Percentiles rank a stretch among this genome's conserved stretches.
These are phyloP conservation scores for Etheostoma spectabile DNA, from an alignment of 2,113 vertebrate species.

Conservation along the genomic window DNA sequence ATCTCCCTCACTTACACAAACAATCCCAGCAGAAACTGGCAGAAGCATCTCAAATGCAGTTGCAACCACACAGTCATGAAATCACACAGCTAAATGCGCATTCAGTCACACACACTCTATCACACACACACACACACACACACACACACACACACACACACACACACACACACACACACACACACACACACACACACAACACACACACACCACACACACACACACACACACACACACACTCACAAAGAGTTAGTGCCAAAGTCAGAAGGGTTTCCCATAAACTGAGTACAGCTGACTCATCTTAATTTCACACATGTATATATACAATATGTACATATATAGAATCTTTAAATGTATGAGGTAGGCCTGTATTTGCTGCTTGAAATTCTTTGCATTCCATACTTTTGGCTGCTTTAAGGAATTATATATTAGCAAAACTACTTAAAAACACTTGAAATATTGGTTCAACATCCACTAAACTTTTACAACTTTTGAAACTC, in stretches of 20 bases:
- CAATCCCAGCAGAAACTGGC: not conserved
- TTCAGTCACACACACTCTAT: not conserved
- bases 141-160: not conserved
- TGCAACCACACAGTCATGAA: conserved; percentile 10
- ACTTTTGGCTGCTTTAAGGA: not conserved
- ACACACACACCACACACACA: no score
- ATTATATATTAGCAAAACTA: no score
- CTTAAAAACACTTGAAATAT: no score
- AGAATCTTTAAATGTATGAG: not conserved
- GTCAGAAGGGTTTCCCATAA: conserved; percentile 43
- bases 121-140: not conserved
- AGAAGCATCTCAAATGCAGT: not conserved
- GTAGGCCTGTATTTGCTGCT: not conserved
- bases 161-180: not conserved
- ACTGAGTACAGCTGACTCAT: conserved; percentile 42
- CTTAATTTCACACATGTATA: not conserved
- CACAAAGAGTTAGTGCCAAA: not conserved
- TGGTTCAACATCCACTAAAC: no score
- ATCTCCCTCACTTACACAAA: not conserved
- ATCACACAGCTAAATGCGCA: conserved; percentile 4
- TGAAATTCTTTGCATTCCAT: not conserved
- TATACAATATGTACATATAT: not conserved
- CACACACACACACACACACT: not conserved
- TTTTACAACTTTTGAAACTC: not conserved
- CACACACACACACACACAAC: not conserved